phyloP scores from a whole-genome alignment of 2,113 vertebrate species.

The Zootoca vivipara region DNA sequence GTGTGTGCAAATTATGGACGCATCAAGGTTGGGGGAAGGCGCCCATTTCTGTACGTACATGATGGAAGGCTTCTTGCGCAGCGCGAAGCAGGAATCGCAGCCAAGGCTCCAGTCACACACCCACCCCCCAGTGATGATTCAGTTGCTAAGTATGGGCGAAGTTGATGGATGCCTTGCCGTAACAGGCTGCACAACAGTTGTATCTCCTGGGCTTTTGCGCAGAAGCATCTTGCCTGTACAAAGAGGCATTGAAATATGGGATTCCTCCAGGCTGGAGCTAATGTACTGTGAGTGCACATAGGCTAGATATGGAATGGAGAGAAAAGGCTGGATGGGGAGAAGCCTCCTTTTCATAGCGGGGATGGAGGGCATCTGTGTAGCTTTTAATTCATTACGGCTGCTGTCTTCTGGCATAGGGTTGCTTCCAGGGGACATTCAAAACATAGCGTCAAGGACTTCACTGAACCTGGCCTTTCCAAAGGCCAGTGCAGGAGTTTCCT shows the following conservation, averaged over 20 bases:
- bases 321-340: neutral
- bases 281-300: neutral
- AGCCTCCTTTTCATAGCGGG: neutral
- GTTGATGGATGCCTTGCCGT: neutral
- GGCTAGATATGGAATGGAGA: neutral
- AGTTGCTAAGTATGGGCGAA: neutral
- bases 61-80: neutral
- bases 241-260: conserved; percentile 11
- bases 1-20: neutral
- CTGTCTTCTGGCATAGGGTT: neutral
- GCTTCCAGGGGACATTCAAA: too few species aligned
- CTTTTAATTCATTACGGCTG: neutral
- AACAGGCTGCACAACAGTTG: neutral
- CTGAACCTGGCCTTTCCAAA: neutral
- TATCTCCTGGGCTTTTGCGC: neutral
- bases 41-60: neutral
- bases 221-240: neutral
- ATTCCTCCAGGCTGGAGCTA: neutral
- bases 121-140: neutral
- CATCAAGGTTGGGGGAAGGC: neutral
- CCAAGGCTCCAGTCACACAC: too few species aligned
- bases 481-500: too few species aligned
- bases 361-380: neutral
- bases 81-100: neutral
- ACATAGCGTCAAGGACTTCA: too few species aligned